A percentile compares a stretch with the other conserved stretches of the same genome.
Conservation (phyloP, 2,797 vertebrate genomes). For the Tokudaia muenninki region DNA sequence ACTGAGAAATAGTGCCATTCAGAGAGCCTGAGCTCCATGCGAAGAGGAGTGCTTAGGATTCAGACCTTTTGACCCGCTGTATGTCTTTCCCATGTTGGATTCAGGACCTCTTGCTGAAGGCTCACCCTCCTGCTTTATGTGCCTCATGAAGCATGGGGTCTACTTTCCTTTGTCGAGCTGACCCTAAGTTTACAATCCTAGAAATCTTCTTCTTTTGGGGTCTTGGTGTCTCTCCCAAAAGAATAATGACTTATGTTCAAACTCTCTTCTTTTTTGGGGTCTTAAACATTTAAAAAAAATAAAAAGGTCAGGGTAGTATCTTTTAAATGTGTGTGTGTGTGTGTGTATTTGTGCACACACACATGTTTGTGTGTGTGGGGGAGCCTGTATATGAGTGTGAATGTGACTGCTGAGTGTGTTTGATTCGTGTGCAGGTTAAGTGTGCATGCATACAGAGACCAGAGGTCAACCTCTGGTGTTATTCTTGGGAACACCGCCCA, state of each 20-base stretch:
- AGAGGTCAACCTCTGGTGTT: neutral
- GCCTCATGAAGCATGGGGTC: neutral
- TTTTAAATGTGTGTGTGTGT: neutral
- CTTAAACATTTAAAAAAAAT: neutral
- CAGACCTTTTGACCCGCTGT: accelerated
- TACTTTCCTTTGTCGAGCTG: neutral
- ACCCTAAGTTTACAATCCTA: neutral
- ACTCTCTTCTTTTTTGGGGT: neutral
- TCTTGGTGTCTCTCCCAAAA: neutral
- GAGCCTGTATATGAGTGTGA: neutral
- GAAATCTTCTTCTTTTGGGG: neutral
- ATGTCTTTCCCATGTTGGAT: accelerated
- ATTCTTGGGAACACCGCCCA: neutral
- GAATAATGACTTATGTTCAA: neutral
- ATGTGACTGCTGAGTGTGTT: too few species aligned
- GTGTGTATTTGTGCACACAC: too few species aligned
- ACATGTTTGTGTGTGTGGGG: too few species aligned
- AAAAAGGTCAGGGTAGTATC: neutral
- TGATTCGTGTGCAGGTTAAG: neutral
- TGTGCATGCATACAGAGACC: neutral
- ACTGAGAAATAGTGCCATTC: neutral
- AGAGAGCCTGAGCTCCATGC: accelerated
- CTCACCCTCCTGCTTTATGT: neutral
- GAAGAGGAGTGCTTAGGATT: neutral
- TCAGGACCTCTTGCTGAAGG: neutral